Base-by-base conservation (phyloP, 2,113 vertebrate genomes). In the Burhinus bistriatus region DNA sequence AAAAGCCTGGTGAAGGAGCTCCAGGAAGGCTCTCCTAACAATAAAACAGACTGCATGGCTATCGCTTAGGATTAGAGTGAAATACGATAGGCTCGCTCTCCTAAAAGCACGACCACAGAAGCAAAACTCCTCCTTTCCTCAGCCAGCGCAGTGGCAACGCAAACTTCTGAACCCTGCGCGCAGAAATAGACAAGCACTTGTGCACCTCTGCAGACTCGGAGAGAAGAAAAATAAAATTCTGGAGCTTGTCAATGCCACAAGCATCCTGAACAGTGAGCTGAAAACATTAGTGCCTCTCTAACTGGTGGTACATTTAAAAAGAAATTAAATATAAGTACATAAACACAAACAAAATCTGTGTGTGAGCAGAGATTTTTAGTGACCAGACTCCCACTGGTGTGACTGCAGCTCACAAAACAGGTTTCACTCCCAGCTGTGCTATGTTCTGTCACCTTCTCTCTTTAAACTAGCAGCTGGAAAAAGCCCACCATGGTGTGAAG, bases 1-100 rank as follows among this genome's bases (percentile, higher is more conserved):
- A 95, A 91, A 83, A 86, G 90, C 97, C 86, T 17, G 27, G 49
- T 12, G 58, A 80, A 89, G 89, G 78, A 92, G 90, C 97, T 95
- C 70, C 97, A 94, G 86, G 95, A 96, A 91, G 95, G 93, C 96
- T 97, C 95, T 95, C 57, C 90, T 89, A 98, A 98, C 98, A 98
- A 98, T 97, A 98, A 97, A 95, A 87, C 93, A 57, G 97, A 83
- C 97, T 97, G 97, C 87, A 96, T 97, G 97, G 97, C 98, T 96
- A 95, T 88, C 78, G 96, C 97, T 98, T 98, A 98, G 97, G 97
- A 98, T 99, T 98, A 98, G 99, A 89, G 97, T 98, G 99, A 98
- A 99, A 99, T 97, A 96, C 27, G 98, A 99, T 98, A 98, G 98
- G 97, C 97, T 98, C 96, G 34, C 95, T 96, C 30, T 89, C 96